These are phyloP conservation scores for Pseudopipra pipra DNA, from an alignment of 2,113 vertebrate species.

Conservation along the genomic window DNA sequence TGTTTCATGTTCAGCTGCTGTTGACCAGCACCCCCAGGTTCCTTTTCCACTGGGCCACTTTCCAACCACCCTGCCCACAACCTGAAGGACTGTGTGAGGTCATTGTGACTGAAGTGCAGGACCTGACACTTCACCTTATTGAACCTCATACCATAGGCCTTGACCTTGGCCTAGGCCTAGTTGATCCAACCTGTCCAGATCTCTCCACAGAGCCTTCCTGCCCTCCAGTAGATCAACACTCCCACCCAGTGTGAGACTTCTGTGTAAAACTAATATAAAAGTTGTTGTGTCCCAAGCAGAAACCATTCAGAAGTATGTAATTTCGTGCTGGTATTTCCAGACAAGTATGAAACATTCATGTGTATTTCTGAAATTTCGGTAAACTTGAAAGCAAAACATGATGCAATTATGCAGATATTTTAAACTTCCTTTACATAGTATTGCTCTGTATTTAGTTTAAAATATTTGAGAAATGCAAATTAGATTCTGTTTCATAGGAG, in stretches of 20 bases:
- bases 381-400: neutral
- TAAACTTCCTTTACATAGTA: neutral
- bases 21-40: neutral
- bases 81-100: fast-evolving
- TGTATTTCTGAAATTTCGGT: neutral
- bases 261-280: neutral
- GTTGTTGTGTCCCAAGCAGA: neutral
- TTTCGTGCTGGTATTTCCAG: neutral
- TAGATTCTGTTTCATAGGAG: neutral
- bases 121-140: neutral
- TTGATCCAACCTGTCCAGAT: neutral
- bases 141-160: neutral
- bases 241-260: neutral
- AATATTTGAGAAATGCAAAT: neutral
- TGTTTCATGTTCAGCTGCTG: neutral
- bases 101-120: neutral
- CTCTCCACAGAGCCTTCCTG: neutral
- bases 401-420: neutral
- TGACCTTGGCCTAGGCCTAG: neutral
- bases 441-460: neutral
- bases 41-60: neutral
- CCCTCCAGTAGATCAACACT: neutral
- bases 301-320: fast-evolving
- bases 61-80: neutral
- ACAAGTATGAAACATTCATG: neutral